Conservation (phyloP, 2,888 invertebrate species). For the Theristus sp. region DNA sequence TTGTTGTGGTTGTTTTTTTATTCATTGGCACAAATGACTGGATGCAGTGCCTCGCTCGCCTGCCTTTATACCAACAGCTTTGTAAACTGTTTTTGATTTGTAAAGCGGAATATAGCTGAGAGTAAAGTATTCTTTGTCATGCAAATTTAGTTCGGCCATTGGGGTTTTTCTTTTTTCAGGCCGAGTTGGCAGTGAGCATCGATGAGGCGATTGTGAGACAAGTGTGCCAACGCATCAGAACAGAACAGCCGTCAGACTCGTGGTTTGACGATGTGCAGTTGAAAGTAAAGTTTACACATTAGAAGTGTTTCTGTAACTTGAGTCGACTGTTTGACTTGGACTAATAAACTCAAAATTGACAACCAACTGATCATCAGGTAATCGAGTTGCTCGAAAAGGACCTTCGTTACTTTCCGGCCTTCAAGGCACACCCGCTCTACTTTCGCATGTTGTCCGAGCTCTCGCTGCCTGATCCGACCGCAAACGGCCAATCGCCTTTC, state of each 20-base stretch:
- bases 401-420: conserved; percentile 45
- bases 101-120: too few relatives aligned
- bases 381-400: conserved; percentile 36
- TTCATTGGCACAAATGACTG: background rate
- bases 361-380: background rate
- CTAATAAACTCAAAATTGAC: background rate
- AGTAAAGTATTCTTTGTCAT: too few relatives aligned
- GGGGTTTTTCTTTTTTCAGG: conserved; percentile 28
- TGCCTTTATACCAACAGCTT: background rate
- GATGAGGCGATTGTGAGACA: conserved; percentile 45
- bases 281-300: conserved; percentile 14
- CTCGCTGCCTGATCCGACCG: background rate
- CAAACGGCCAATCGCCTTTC: too few relatives aligned
- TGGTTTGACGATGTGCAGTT: conserved; percentile 68
- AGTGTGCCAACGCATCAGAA: conserved; percentile 44
- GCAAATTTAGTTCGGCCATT: too few relatives aligned
- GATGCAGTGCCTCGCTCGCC: background rate
- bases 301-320: background rate
- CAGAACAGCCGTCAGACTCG: conserved; percentile 45
- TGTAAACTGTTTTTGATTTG: conserved; percentile 6
- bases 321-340: background rate
- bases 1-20: background rate
- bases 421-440: conserved; percentile 48
- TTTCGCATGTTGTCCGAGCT: conserved; percentile 48
- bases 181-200: conserved; percentile 44